These are phyloP conservation scores for Ceyx melanurus DNA, from an alignment of 2,113 vertebrate genomes.

Conservation along the genomic window DNA sequence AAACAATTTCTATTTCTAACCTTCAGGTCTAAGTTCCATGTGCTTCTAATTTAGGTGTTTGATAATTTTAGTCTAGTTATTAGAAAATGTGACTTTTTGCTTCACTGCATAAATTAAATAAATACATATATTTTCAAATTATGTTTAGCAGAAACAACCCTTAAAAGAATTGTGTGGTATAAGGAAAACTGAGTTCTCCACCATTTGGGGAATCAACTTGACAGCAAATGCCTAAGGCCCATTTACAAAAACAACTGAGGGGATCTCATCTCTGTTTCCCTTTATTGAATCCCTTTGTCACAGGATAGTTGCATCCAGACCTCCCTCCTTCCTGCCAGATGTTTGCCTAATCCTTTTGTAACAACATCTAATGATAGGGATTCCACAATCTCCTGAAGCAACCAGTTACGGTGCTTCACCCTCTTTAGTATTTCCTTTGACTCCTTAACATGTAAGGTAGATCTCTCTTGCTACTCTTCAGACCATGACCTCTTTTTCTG, in stretches of 20 bases:
- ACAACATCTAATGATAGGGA: neutral
- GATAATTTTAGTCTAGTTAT: neutral
- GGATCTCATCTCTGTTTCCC: neutral
- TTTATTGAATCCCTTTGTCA: neutral
- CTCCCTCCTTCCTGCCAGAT: neutral
- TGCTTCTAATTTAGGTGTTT: neutral
- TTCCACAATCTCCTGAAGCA: neutral
- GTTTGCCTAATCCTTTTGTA: neutral
- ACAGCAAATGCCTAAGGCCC: rapidly evolving
- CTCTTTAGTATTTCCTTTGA: neutral
- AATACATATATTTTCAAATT: neutral
- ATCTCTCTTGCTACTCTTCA: neutral
- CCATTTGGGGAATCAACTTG: neutral
- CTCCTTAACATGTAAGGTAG: neutral
- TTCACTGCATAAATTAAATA: neutral
- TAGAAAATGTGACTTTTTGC: neutral
- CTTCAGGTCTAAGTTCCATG: neutral
- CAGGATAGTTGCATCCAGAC: neutral
- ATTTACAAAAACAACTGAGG: rapidly evolving
- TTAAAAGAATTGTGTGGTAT: neutral
- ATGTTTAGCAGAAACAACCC: neutral
- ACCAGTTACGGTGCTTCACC: neutral
- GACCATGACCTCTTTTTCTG: neutral
- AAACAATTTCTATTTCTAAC: neutral
- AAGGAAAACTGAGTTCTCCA: neutral